These are phyloP conservation scores for Sterrhoptilus dennistouni DNA, from an alignment of 2,113 vertebrate genomes.

Conservation along the genomic window DNA sequence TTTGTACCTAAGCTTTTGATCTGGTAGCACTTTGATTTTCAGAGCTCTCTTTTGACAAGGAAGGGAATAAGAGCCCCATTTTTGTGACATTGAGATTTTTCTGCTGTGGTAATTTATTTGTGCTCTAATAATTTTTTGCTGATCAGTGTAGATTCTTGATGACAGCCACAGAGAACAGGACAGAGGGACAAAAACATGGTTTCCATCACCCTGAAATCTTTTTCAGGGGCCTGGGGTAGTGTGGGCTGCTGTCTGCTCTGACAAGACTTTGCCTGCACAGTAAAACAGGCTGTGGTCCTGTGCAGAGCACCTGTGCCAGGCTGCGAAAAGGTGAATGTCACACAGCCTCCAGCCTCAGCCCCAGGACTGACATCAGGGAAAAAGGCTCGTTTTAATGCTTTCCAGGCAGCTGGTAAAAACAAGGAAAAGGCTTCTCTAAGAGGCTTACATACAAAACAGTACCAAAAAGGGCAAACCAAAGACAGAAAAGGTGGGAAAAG, in stretches of 20 bases:
- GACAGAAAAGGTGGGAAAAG: not conserved
- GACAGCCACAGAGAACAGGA: not conserved
- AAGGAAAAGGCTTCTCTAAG: not conserved
- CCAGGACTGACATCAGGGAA: not conserved
- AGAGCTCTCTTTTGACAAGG: slow-evolving; percentile 27
- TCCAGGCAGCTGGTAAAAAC: not conserved
- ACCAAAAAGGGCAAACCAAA: not conserved
- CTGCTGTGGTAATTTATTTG: slow-evolving; percentile 26
- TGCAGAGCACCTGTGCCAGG: not conserved
- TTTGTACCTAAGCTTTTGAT: slow-evolving; percentile 49
- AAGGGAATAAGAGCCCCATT: slow-evolving; percentile 31
- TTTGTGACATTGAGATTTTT: slow-evolving; percentile 33
- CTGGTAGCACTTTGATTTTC: slow-evolving; percentile 19
- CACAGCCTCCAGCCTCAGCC: not conserved
- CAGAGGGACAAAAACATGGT: not conserved
- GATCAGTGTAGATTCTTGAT: not conserved
- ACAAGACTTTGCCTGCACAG: not conserved
- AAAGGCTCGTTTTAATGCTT: not conserved
- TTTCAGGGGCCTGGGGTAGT: not conserved
- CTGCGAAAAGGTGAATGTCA: not conserved
- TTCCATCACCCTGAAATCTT: not conserved
- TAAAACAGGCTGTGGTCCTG: not conserved
- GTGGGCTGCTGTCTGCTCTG: not conserved
- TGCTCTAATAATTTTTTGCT: slow-evolving; percentile 15
- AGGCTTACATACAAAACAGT: not conserved